Base-by-base conservation (phyloP, 2,113 vertebrate species). In the Tachuris rubrigastra region DNA sequence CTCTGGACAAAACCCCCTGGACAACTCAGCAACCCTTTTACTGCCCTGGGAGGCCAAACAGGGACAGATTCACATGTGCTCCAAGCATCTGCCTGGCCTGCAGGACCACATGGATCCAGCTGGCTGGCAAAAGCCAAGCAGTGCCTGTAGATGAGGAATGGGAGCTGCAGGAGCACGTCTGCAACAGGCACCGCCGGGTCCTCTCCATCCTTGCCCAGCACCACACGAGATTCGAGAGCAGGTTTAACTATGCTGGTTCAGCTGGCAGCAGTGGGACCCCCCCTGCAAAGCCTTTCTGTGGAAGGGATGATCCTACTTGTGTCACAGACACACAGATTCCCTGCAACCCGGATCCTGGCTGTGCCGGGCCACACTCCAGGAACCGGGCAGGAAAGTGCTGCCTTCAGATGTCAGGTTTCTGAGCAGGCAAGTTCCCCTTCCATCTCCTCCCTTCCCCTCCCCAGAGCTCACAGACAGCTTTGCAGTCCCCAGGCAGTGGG, bases 161-260 rank as follows among this genome's bases (percentile, higher is more conserved):
- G 52, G 47, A 78, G 30, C 62, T 44, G 37, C 60, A 82, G 0
- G 6, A 76, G 41, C 75, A 35, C 3, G 3, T 12, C 47, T 22
- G 21, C 25, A 60, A 56, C 28, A 24, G 53, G 28, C 47, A 83
- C 7, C 0, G 0, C 53, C 0, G 0, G 24, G 53, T 35, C 42
- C 76, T 65, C 35, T 33, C 33, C 41, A 72, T 18, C 59, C 55
- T 28, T 35, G 24, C 68, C 31, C 56, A 30, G 60, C 39, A 67
- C 20, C 33, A 28, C 6, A 8, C 39, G 55, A 55, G 14, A 35
- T 69, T 56, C 5, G 3, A 37, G 44, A 71, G n/a, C 35, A 56
- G 49, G 23, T 47, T 72, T 22, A 30, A 60, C 0, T 0, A 13
- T 0, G 4, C 19, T 30, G 46, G 53, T 9, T 62, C 28, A 37